Base-by-base conservation (phyloP, 2,113 vertebrate species). In the Dendrocopos noguchii region DNA sequence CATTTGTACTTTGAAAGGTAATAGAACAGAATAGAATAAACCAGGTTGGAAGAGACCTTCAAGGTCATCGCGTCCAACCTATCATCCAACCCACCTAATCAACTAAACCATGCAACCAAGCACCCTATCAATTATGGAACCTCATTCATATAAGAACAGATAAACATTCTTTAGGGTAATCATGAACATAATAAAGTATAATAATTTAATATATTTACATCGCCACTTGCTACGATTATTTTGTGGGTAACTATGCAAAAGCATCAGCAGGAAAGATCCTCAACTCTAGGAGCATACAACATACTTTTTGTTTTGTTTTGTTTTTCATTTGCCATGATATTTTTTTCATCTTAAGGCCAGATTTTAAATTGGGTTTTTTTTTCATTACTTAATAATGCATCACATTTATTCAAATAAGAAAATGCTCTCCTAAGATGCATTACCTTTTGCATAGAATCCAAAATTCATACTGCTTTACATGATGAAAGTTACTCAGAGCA, bases 291-390 rank as follows among this genome's bases (percentile, higher is more conserved):
- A 1, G 7, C 3, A 53, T 65, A 52, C 1, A 6, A 39, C 33
- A 68, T 17, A 0, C 0, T 47, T 16, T 1, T 10, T 24, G 47
- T 52, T 15, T 4, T 31, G n/a, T 17, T 9, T 3, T 33, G 42
- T 44, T 63, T 63, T 53, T 27, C 6, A 44, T 83, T 83, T 72
- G 10, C 3, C 70, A 56, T 80, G 8, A 57, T 55, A 56, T 34
- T 70, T n/a, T 70, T 50, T 72, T 28, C 10, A 18, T 24, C 28
- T 72, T 61, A 56, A 79, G 16, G 52, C 64, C 2, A 52, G 19
- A 60, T 14, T 60, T 71, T 31, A 55, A 60, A 55, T 47, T 60
- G 42, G 42, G 42, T 44, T 44, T 44, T 44, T 44, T 39, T 9
- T 9, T 9, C 42, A 44, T 22, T 63, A 16, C 20, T 50, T 55